These are phyloP conservation scores for Pogonognathellus flavescens DNA, from an alignment of 1,140 invertebrate genomes.

Conservation along the genomic window DNA sequence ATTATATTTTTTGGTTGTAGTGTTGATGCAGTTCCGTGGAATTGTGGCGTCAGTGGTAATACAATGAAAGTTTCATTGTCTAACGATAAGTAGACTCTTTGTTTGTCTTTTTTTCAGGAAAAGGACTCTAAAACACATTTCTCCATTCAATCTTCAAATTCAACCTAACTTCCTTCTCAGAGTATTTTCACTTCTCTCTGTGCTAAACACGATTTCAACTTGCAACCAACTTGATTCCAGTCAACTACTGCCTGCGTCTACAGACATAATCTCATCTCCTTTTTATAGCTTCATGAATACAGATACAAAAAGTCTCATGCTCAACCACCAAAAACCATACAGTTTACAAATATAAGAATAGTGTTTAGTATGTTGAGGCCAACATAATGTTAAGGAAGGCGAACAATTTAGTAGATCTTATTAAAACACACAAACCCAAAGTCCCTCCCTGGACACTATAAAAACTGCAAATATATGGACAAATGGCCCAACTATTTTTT, in stretches of 20 bases:
- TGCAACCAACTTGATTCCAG: slow-evolving; percentile 2
- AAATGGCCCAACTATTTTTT: too few relatives aligned
- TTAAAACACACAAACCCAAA: too few relatives aligned
- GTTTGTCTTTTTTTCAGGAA: background rate
- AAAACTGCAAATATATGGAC: too few relatives aligned
- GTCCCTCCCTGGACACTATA: too few relatives aligned
- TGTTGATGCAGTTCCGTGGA: too few relatives aligned
- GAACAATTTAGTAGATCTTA: too few relatives aligned
- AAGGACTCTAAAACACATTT: background rate
- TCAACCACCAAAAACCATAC: background rate
- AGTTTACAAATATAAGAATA: background rate
- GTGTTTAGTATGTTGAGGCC: too few relatives aligned
- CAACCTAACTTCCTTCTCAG: background rate
- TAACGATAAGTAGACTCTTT: background rate
- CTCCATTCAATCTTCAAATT: background rate
- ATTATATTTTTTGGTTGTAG: too few relatives aligned
- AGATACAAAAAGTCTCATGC: background rate
- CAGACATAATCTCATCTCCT: slow-evolving; percentile 24
- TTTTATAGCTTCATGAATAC: slow-evolving; percentile 27
- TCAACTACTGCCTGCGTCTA: background rate
- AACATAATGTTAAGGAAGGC: too few relatives aligned
- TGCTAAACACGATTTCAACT: background rate
- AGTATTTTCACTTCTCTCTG: background rate
- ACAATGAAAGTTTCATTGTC: background rate
- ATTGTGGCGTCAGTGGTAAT: too few relatives aligned